Percentiles rank a stretch among this genome's conserved stretches.
Conservation (phyloP, 1,140 invertebrate species). For the Listronotus oregonensis region DNA sequence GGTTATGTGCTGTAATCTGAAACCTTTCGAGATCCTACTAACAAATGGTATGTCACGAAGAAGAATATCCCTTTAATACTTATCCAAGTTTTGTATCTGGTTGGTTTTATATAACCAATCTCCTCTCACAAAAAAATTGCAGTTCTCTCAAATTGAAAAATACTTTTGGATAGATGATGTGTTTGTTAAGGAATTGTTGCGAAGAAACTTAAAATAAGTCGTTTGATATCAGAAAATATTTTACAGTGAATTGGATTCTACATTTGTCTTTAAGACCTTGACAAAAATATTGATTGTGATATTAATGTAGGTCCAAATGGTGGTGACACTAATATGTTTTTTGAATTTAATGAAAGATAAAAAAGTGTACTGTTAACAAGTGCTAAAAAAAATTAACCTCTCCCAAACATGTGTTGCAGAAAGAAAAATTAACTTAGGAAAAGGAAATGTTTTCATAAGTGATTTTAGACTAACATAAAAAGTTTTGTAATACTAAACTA, state of each 20-base stretch:
- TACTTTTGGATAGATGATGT: slow-evolving; percentile 90
- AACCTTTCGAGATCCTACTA: slow-evolving; percentile 68
- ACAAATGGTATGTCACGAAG: slow-evolving; percentile 80
- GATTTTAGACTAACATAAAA: slow-evolving; percentile 16
- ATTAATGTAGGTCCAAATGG: slow-evolving; percentile 75
- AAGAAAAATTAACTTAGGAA: slow-evolving; percentile 54
- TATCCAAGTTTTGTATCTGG: slow-evolving; percentile 83
- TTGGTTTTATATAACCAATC: slow-evolving; percentile 80
- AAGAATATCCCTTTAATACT: slow-evolving; percentile 65
- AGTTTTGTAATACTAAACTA: too few species aligned
- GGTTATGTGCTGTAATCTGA: slow-evolving; percentile 72
- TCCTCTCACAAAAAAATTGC: slow-evolving; percentile 63
- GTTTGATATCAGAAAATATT: slow-evolving; percentile 65
- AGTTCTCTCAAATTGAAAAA: slow-evolving; percentile 53
- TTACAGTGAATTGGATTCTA: slow-evolving; percentile 73
- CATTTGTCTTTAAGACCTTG: slow-evolving; percentile 70
- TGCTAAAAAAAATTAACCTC: slow-evolving; percentile 53
- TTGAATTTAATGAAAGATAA: slow-evolving; percentile 61
- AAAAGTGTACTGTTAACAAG: slow-evolving; percentile 62
- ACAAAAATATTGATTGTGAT: slow-evolving; percentile 65
- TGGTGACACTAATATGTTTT: slow-evolving; percentile 68
- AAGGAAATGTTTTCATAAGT: slow-evolving; percentile 39
- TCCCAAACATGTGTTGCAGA: slow-evolving; percentile 62
- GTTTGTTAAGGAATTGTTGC: slow-evolving; percentile 75
- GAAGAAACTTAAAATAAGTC: slow-evolving; percentile 61